Conservation (phyloP, 2,113 vertebrate genomes). For the Phyllostomus discolor region DNA sequence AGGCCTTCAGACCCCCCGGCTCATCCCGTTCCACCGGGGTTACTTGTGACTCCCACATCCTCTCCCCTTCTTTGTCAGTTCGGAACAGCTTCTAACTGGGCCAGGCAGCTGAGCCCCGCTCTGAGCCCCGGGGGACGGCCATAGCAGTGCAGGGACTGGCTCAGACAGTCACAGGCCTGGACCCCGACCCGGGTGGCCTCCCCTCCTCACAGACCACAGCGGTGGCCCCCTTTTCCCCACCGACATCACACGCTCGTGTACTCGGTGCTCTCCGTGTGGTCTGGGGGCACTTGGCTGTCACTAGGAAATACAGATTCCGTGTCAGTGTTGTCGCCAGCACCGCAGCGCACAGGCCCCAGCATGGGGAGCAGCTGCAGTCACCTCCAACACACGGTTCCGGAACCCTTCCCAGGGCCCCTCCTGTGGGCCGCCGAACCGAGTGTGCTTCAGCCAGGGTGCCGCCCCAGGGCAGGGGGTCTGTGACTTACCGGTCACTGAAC, state of each 20-base stretch:
- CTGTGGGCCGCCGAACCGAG: accelerated
- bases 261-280: not conserved
- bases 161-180: not conserved
- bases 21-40: not conserved
- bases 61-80: not conserved
- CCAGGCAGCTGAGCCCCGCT: not conserved
- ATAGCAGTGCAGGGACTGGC: not conserved
- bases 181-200: not conserved
- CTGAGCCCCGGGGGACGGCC: not conserved
- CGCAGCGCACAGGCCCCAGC: not conserved
- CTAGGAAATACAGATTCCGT: not conserved
- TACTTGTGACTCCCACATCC: not conserved
- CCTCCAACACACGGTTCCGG: not conserved
- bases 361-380: not conserved
- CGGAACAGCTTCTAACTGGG: not conserved
- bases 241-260: accelerated
- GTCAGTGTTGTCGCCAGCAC: not conserved
- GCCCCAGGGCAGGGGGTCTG: not conserved
- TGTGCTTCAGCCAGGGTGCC: not conserved
- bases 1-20: not conserved
- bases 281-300: not conserved
- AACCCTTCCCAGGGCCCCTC: not conserved
- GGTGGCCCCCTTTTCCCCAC: not conserved
- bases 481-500: not conserved
- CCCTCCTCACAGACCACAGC: not conserved